Base-by-base conservation (phyloP, 2,113 vertebrate species). In the Pseudois nayaur region DNA sequence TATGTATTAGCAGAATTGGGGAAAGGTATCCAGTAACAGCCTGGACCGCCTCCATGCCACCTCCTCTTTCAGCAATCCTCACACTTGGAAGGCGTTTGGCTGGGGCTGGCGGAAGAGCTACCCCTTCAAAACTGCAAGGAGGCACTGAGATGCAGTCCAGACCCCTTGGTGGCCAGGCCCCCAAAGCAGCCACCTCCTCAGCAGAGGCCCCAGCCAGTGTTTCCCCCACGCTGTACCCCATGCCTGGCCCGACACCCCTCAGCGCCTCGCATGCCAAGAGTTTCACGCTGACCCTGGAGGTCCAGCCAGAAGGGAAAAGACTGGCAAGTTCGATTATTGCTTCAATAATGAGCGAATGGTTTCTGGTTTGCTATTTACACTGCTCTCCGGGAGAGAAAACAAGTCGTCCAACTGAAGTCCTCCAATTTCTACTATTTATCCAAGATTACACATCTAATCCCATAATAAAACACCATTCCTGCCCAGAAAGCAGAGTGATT, bases 1-100 rank as follows among this genome's bases (percentile, higher is more conserved):
- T 98, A 98, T 98, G 98, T 99, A 99, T 98, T 79, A 98, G 97
- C 98, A 93, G 94, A 98, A 99, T 98, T 98, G 98, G 99, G 98
- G 99, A 98, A 98, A 98, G 98, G 98, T 98, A 96, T 98, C 98
- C 98, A 98, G 98, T 99, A 98, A 98, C 97, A 96, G 97, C 96
- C 98, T 19, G 23, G 83, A 45, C 85, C 3, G 31, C 48, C 52
- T 57, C 43, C 78, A 13, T 4, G 7, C 91, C 17, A 25, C 62
- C 50, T 45, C 81, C 23, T 3, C 55, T n/a, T 43, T 31, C 7
- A 0, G 57, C 55, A 71, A 40, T 62, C 86, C 86, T 87, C 54
- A 19, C n/a, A 13, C 90, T 89, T 15, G 82, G 40, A 59, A 95
- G 93, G 48, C n/a, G 1, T 81, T 7, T 45, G 89, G 50, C 82